Percentiles rank a stretch among this genome's conserved stretches.
Evolutionary conservation across 1,140 invertebrate genomes (phyloP).

Genomic region (Magallana ariakensis): DNA sequence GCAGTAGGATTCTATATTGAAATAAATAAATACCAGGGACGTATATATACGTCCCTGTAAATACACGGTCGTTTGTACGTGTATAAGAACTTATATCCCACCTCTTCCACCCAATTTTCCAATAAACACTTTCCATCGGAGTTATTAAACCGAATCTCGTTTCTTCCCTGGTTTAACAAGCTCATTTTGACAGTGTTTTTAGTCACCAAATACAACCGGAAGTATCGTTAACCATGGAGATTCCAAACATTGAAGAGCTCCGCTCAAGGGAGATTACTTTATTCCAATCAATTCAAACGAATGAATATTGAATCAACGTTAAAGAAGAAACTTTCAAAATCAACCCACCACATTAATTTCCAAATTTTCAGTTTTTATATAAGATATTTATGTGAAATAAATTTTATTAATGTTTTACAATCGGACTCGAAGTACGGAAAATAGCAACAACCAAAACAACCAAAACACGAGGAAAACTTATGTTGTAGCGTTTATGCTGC

Average conservation of each 20-base stretch:
- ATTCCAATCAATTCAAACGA: no score
- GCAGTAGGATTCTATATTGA: neutral
- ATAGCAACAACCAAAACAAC: neutral
- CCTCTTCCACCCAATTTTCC: conserved; percentile 77
- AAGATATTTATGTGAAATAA: no score
- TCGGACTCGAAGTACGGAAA: neutral
- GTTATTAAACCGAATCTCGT: conserved; percentile 77
- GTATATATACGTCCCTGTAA: no score
- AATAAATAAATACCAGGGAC: no score
- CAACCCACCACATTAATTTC: no score
- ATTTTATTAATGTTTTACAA: neutral
- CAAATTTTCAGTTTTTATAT: no score
- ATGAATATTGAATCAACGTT: no score
- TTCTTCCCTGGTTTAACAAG: conserved; percentile 74
- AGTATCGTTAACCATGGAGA: conserved; percentile 57
- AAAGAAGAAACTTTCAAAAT: no score
- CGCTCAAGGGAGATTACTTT: conserved; percentile 40
- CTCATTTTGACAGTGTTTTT: conserved; percentile 65
- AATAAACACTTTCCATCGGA: conserved; percentile 78
- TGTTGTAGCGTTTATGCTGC: neutral
- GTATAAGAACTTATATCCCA: neutral
- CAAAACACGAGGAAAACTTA: neutral
- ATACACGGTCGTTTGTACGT: no score
- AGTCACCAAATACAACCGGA: conserved; percentile 34
- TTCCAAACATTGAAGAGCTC: conserved; percentile 46